Percentiles rank a stretch among this genome's conserved stretches.
phyloP scores from a whole-genome alignment of 2,113 vertebrate genomes.

The Erpornis zantholeuca region DNA sequence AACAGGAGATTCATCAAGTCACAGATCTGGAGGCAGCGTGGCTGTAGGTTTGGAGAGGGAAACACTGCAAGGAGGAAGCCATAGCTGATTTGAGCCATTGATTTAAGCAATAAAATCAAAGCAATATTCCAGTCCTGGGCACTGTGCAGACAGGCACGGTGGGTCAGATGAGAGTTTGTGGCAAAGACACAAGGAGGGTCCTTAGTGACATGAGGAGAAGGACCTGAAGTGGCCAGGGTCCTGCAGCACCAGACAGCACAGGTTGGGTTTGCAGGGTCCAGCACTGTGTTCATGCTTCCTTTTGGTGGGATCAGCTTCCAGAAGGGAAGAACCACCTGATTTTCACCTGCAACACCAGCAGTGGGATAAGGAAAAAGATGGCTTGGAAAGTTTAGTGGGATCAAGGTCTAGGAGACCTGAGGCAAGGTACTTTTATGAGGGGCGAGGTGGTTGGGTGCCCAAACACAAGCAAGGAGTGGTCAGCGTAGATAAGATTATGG shows the following conservation, averaged over 20 bases:
- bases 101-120: not conserved
- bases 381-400: slow-evolving; percentile 24
- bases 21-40: not conserved
- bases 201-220: not conserved
- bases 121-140: not conserved
- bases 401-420: slow-evolving; percentile 47
- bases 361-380: not conserved
- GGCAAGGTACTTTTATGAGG: slow-evolving; percentile 42
- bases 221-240: not conserved
- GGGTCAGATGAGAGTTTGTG: not conserved
- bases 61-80: not conserved
- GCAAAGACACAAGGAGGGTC: not conserved
- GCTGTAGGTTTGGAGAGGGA: not conserved
- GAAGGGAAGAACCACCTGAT: not conserved
- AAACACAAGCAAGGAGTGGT: slow-evolving; percentile 61
- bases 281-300: not conserved
- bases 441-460: slow-evolving; percentile 38
- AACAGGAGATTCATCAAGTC: not conserved
- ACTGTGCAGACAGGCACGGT: fast-evolving
- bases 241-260: not conserved
- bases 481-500: slow-evolving; percentile 44
- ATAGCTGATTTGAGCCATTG: not conserved
- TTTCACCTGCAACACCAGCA: not conserved
- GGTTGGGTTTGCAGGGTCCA: not conserved
- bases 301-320: not conserved